phyloP scores from a whole-genome alignment of 2,888 invertebrate species.

The Ptychoptera albimana region DNA sequence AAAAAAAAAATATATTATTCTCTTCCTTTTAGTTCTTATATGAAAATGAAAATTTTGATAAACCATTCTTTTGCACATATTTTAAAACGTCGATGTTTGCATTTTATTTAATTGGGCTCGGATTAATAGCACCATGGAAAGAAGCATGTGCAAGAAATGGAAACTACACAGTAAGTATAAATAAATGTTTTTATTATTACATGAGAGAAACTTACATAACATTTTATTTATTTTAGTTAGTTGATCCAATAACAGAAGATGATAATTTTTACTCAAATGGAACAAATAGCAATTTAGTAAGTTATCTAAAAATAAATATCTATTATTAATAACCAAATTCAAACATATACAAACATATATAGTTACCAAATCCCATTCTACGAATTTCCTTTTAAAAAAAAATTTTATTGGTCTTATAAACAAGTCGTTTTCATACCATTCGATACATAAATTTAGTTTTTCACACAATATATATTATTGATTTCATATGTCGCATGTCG shows the following conservation, averaged over 20 bases:
- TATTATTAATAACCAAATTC: neutral
- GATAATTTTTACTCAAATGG: slow-evolving; percentile 59
- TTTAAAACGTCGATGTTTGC: slow-evolving; percentile 89
- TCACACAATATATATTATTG: neutral
- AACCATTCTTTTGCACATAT: slow-evolving; percentile 93
- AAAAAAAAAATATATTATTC: slow-evolving; percentile 13
- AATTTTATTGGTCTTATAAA: slow-evolving; percentile 45
- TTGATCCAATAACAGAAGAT: slow-evolving; percentile 62
- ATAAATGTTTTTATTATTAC: slow-evolving; percentile 8
- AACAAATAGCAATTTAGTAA: slow-evolving; percentile 13
- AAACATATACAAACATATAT: neutral
- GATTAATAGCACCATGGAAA: slow-evolving; percentile 81
- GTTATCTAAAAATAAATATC: slow-evolving; percentile 13
- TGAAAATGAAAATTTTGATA: slow-evolving; percentile 67
- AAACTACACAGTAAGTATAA: slow-evolving; percentile 52
- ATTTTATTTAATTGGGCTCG: slow-evolving; percentile 75
- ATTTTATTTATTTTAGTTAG: slow-evolving; percentile 38
- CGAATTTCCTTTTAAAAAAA: too few species aligned
- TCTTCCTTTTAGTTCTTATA: slow-evolving; percentile 68
- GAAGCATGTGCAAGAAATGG: slow-evolving; percentile 60
- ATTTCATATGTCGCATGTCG: too few species aligned
- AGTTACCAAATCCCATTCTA: too few species aligned
- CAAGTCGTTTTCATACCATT: slow-evolving; percentile 6
- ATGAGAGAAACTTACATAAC: slow-evolving; percentile 7
- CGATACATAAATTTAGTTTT: neutral